Percentiles rank a stretch among this genome's conserved stretches.
Evolutionary conservation across 2,113 vertebrate species (phyloP).

Genomic region (Carlito syrichta): DNA sequence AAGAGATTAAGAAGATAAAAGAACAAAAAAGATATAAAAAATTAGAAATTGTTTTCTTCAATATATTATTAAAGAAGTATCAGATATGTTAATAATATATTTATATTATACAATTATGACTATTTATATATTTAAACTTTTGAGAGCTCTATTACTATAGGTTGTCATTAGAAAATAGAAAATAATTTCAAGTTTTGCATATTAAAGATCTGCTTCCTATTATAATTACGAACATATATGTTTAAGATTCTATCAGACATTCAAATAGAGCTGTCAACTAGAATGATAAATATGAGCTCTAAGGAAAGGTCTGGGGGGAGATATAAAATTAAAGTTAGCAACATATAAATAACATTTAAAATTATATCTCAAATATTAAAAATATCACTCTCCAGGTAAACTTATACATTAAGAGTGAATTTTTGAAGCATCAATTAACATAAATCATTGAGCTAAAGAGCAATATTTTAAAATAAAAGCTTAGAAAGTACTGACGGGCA

Average conservation of each 20-base stretch:
- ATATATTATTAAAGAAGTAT: background rate
- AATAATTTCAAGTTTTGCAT: slow-evolving; percentile 1
- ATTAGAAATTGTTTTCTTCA: slow-evolving; percentile 3
- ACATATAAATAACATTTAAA: background rate
- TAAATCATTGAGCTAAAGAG: background rate
- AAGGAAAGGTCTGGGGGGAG: background rate
- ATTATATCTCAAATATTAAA: background rate
- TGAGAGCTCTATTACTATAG: background rate
- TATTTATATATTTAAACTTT: background rate
- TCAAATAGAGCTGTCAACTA: background rate
- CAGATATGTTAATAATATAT: background rate
- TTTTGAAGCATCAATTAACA: slow-evolving; percentile 17
- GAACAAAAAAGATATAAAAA: background rate
- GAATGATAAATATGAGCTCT: background rate
- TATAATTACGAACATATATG: background rate
- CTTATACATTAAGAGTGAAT: background rate
- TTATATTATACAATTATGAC: background rate
- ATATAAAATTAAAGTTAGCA: background rate
- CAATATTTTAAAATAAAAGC: background rate
- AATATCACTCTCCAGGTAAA: background rate
- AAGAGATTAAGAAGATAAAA: slow-evolving; percentile 56
- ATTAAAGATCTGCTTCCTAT: background rate
- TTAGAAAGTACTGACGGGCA: background rate
- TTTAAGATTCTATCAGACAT: background rate
- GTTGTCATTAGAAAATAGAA: background rate